Evolutionary conservation across 1,140 invertebrate genomes (phyloP).

Genomic region (Ips nitidus): DNA sequence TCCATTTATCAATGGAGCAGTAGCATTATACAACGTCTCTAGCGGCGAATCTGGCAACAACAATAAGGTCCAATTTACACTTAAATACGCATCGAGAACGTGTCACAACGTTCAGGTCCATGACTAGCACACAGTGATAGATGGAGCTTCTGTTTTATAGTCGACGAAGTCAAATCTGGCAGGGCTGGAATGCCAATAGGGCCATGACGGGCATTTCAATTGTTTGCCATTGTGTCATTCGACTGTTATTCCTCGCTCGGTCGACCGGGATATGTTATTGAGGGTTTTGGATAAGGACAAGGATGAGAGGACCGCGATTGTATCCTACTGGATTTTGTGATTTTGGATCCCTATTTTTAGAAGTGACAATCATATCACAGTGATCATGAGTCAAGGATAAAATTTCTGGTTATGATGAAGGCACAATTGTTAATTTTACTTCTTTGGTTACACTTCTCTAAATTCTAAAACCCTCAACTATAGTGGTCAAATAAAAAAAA

Average conservation of each 20-base stretch:
- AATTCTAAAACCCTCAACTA: not conserved
- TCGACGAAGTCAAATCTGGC: constrained; percentile 25
- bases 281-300: not conserved
- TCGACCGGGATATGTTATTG: constrained; percentile 7
- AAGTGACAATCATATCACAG: too few relatives aligned
- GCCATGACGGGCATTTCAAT: constrained; percentile 31
- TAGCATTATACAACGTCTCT: not conserved
- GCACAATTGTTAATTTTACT: too few relatives aligned
- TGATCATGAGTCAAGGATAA: too few relatives aligned
- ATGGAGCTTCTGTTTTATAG: constrained; percentile 32
- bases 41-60: not conserved
- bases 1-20: too few relatives aligned
- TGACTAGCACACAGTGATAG: constrained; percentile 28
- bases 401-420: too few relatives aligned
- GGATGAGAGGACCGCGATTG: too few relatives aligned
- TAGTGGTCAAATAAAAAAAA: too few relatives aligned
- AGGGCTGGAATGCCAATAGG: constrained; percentile 29
- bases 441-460: not conserved
- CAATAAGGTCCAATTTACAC: constrained; percentile 17
- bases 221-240: constrained; percentile 31
- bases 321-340: too few relatives aligned
- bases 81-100: constrained; percentile 20
- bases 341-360: too few relatives aligned
- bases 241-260: constrained; percentile 10
- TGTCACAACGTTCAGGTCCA: constrained; percentile 2